Conservation (phyloP, 1,140 invertebrate species). For the Dryas iulia region DNA sequence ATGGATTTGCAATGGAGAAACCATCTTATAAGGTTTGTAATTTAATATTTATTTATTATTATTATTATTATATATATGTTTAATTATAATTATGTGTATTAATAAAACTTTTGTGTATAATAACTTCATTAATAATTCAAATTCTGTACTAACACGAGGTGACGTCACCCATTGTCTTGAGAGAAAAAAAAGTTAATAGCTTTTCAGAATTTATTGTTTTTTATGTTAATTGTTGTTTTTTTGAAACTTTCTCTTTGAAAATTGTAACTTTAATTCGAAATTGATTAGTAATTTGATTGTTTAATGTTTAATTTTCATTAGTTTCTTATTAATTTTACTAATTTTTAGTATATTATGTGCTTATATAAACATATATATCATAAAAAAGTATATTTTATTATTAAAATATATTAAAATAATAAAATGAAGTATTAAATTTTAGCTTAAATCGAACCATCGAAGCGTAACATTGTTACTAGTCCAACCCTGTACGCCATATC, state of each 20-base stretch:
- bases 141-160: constrained; percentile 23
- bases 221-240: neutral
- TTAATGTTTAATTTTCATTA: neutral
- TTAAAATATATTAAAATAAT: neutral
- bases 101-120: neutral
- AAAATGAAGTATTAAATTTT: neutral
- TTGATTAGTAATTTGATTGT: neutral
- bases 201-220: neutral
- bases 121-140: constrained; percentile 6
- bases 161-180: constrained; percentile 50
- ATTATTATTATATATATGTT: neutral
- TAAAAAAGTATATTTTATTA: neutral
- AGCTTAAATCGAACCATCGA: constrained; percentile 23
- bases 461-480: constrained; percentile 27
- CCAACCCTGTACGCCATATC: constrained; percentile 50
- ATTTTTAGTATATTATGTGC: too few relatives aligned
- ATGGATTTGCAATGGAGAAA: constrained; percentile 60
- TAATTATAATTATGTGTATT: neutral
- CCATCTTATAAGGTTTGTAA: constrained; percentile 58
- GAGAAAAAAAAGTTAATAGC: neutral
- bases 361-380: too few relatives aligned
- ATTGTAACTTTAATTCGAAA: neutral
- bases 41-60: constrained; percentile 10
- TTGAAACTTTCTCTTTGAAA: neutral
- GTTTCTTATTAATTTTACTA: neutral